Percentiles rank a stretch among this genome's conserved stretches.
These are phyloP conservation scores for Ctenopoma multispine DNA, from an alignment of 2,797 vertebrate genomes.

Conservation along the genomic window DNA sequence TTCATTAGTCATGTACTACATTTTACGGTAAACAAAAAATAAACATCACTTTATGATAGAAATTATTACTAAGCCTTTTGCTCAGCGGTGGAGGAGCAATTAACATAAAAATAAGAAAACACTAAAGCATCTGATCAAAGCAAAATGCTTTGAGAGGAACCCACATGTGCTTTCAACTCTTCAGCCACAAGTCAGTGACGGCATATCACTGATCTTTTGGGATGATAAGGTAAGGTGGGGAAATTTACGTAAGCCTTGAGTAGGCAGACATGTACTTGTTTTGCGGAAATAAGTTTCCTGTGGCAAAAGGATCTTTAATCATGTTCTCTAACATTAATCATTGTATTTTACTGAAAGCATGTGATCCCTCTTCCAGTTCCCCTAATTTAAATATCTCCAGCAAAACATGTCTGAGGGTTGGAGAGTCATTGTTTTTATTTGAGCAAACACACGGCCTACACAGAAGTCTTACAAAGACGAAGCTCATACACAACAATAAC, in stretches of 20 bases:
- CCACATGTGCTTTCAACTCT: constrained; percentile 27
- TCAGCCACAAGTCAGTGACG: constrained; percentile 20
- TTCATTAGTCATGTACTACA: too few species aligned
- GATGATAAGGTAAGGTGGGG: constrained; percentile 73
- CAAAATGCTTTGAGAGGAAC: constrained; percentile 3
- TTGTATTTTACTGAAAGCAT: background rate
- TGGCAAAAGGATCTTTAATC: constrained; percentile 11
- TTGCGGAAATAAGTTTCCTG: constrained; percentile 54
- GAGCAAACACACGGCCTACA: background rate
- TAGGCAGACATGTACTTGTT: constrained; percentile 27
- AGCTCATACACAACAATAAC: too few species aligned
- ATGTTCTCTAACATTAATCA: constrained; percentile 14
- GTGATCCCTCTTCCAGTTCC: background rate
- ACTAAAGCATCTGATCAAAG: constrained; percentile 35
- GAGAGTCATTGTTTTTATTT: too few species aligned
- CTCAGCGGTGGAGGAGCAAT: background rate
- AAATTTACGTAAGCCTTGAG: constrained; percentile 63
- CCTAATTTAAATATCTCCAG: background rate
- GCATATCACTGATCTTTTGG: constrained; percentile 57
- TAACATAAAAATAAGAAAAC: background rate
- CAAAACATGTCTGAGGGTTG: background rate
- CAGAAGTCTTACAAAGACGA: background rate
- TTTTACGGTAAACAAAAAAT: background rate
- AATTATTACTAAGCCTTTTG: background rate
- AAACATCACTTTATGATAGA: background rate